Evolutionary conservation across 2,888 invertebrate genomes (phyloP).

Genomic region (Auanema freiburgensis): DNA sequence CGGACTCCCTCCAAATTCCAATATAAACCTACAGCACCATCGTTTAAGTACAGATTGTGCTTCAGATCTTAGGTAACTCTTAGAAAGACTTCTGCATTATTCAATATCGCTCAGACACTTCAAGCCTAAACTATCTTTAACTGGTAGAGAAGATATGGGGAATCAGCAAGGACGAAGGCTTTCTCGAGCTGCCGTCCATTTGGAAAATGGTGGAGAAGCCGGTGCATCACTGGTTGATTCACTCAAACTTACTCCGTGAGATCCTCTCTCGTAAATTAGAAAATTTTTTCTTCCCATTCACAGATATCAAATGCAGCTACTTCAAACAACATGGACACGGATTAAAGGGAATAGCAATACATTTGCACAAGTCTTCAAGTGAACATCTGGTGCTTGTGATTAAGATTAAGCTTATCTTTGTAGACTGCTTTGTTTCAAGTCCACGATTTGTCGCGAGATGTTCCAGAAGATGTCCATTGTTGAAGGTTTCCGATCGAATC

Average conservation of each 20-base stretch:
- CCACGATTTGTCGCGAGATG: conserved; percentile 48
- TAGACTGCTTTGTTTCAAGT: conserved; percentile 39
- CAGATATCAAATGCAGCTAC: conserved; percentile 57
- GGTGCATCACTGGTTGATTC: conserved; percentile 14
- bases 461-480: conserved; percentile 63
- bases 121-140: conserved; percentile 18
- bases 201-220: conserved; percentile 20
- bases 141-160: conserved; percentile 19
- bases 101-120: neutral
- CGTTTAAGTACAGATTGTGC: conserved; percentile 19
- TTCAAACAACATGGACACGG: conserved; percentile 56
- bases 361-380: conserved; percentile 57
- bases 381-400: conserved; percentile 4
- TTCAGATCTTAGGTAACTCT: too few relatives aligned
- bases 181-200: conserved; percentile 18
- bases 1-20: too few relatives aligned
- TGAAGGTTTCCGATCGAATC: conserved; percentile 50
- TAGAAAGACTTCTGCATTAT: neutral
- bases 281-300: conserved; percentile 16
- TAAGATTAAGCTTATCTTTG: conserved; percentile 2
- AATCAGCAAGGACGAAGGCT: conserved; percentile 21
- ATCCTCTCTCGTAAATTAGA: neutral
- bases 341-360: conserved; percentile 41
- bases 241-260: conserved; percentile 10
- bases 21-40: neutral